These are phyloP conservation scores for Euwallacea similis DNA, from an alignment of 1,140 invertebrate genomes.

Conservation along the genomic window DNA sequence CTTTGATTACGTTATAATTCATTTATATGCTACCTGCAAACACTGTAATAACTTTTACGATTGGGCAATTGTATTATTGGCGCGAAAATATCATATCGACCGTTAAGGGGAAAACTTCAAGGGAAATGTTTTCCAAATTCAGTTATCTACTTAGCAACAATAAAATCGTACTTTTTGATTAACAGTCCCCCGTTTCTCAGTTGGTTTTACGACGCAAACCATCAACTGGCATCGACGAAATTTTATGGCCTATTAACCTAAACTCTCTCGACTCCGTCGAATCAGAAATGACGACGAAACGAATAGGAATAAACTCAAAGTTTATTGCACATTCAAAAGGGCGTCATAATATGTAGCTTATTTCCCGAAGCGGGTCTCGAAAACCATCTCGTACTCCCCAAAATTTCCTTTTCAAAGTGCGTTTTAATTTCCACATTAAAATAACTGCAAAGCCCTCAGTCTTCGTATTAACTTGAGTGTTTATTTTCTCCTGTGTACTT, in stretches of 20 bases:
- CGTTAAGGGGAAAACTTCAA: background rate
- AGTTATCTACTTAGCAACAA: slow-evolving; percentile 8
- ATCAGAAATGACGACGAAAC: slow-evolving; percentile 17
- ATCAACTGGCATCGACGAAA: slow-evolving; percentile 10
- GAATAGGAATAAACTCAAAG: slow-evolving; percentile 19
- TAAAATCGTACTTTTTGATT: background rate
- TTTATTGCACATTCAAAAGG: slow-evolving; percentile 26
- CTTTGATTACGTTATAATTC: background rate
- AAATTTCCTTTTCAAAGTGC: slow-evolving; percentile 5
- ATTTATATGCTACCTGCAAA: background rate
- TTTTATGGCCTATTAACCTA: slow-evolving; percentile 28
- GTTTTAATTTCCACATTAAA: slow-evolving; percentile 23
- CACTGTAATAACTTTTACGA: no score
- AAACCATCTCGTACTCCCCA: background rate
- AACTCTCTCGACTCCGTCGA: slow-evolving; percentile 24
- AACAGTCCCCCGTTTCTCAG: background rate
- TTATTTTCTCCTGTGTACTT: slow-evolving; percentile 21
- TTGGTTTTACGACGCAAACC: slow-evolving; percentile 13
- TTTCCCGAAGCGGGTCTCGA: background rate
- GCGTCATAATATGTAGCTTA: slow-evolving; percentile 16
- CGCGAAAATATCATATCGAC: no score
- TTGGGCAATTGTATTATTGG: no score
- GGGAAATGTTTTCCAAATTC: slow-evolving; percentile 2
- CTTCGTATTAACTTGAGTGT: slow-evolving; percentile 11
- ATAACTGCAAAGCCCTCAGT: slow-evolving; percentile 15